Conservation (phyloP, 2,113 vertebrate genomes). For the Cyanistes caeruleus region DNA sequence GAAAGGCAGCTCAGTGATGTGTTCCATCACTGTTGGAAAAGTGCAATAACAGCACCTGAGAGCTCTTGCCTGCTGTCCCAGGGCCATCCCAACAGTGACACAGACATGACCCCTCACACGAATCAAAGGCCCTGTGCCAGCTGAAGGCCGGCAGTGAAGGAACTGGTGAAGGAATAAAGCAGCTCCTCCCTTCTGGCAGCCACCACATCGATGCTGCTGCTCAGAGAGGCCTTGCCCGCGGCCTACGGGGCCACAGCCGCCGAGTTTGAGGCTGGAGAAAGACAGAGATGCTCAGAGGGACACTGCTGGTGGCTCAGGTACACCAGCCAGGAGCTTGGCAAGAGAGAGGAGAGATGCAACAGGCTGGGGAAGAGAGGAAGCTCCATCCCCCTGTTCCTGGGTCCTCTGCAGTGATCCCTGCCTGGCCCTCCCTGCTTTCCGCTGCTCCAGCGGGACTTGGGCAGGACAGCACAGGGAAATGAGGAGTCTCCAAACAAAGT, state of each 20-base stretch:
- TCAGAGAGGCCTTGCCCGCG: background rate
- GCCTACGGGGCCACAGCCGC: rapidly evolving
- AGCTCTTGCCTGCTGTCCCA: background rate
- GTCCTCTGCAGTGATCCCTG: background rate
- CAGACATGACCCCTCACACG: rapidly evolving
- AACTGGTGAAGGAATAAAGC: background rate
- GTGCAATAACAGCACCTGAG: background rate
- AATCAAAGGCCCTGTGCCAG: background rate
- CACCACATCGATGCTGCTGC: rapidly evolving
- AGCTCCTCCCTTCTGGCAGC: background rate
- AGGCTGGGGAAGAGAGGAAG: background rate
- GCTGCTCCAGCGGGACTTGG: rapidly evolving
- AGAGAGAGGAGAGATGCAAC: background rate
- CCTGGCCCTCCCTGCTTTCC: no score
- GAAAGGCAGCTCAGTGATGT: background rate
- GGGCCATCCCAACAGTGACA: background rate
- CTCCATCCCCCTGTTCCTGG: rapidly evolving
- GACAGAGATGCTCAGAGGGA: background rate
- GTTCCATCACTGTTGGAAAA: background rate
- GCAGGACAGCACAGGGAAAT: background rate
- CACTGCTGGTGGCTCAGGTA: background rate
- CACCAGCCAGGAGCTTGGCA: rapidly evolving
- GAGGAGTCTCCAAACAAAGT: background rate
- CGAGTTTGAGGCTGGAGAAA: rapidly evolving
- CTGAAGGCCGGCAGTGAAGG: background rate